Evolutionary conservation across 2,113 vertebrate genomes (phyloP), one percentile per base, ranked within the genome.

Genomic region (Hippopotamus amphibius): DNA sequence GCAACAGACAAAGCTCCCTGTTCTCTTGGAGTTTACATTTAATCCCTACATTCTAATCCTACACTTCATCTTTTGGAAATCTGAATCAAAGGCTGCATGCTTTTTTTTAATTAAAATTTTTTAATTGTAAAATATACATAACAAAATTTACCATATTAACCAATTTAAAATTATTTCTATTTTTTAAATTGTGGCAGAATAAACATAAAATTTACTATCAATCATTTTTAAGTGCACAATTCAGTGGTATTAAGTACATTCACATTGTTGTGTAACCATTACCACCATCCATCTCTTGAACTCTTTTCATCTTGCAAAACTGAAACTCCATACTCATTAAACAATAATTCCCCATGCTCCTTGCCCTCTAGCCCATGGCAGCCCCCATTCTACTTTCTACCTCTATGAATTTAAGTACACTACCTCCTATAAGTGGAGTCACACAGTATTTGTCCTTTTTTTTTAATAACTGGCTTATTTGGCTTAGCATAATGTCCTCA

Each of bases 11-110:
- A 93, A 90, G 77, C 10, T 50, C 50, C 33, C 9, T 76, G 14
- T 46, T 28, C 7, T 94, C 33, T n/a, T 57, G 80, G 53, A 68
- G 21, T 90, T 77, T 82, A 76, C 46, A 87, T 77, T 96, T 86
- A 76, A 85, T 61, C 9, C 17, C 37, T 92, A 63, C 43, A 48
- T 90, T 61, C 15, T 82, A 86, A 33, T 46, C 19, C 43, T 14
- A 46, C 24, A 61, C n/a, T 76, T 76, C 77, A 69, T n/a, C 61
- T 81, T 92, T 30, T 65, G 68, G 22, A 97, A 89, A 55, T 88
- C 77, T 85, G 48, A 85, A 26, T 61, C 43, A 59, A 74, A 59
- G 37, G 2, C 17, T 71, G 24, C 19, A 61, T 92, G 88, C 50
- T 61, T 69, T 41, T 69, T 94, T 90, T 26, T 63, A 63, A 72